Evolutionary conservation across 2,888 invertebrate species (phyloP), one percentile per base, ranked within the genome.

Genomic region (Calephelis perditalis): DNA sequence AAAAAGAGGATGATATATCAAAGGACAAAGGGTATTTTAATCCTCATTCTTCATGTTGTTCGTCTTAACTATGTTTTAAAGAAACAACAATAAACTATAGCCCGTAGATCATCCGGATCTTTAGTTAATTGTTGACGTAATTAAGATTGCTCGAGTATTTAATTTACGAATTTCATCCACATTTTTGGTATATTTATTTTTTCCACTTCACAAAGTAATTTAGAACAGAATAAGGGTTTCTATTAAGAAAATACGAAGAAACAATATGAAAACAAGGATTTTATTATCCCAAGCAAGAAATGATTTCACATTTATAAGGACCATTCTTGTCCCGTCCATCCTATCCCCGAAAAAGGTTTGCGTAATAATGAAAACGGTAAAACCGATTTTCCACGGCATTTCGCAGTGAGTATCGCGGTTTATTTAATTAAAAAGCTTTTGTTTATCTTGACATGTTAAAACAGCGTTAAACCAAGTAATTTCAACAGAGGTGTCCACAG

Each of bases 401-500:
- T 59, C 36, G 40, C 54, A 45, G 46, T 35, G 57, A 58, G 57
- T 57, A 58, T 43, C 15, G 55, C 26, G 54, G 59, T 47, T 56
- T 47, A 58, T 56, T 56, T 60, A 55, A 58, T 46, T 63, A 58
- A 56, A 45, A 58, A 60, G 47, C 57, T 56, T 60, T 61, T 62
- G 58, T 62, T 59, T 62, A 65, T 60, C 63, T 65, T 65, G 26
- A 58, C 57, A 61, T 59, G 37, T 64, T 62, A 61, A 59, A 67
- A 64, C 62, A 47, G 46, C 60, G 62, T 64, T 63, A 61, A 63
- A 61, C 56, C 61, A 61, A 65, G 62, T 67, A 57, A 63, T 65
- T 67, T 61, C 58, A 66, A 63, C 63, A 62, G 62, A 66, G 63
- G 61, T 63, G 58, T 61, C 62, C 65, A 60, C 63, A 64, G 61